Conservation (phyloP, 1,140 invertebrate species). For the Megalopta genalis region DNA sequence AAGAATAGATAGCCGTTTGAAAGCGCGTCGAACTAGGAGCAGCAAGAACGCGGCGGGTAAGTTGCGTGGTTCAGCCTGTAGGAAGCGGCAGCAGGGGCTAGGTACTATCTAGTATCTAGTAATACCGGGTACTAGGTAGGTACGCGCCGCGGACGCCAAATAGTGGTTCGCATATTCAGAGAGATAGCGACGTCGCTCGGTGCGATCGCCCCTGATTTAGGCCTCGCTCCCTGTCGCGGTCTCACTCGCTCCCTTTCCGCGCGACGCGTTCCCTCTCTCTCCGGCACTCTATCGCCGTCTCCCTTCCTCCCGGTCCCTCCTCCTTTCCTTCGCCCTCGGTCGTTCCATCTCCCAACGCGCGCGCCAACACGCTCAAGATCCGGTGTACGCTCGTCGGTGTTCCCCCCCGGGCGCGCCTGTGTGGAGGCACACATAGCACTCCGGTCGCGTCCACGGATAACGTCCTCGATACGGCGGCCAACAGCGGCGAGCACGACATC, state of each 20-base stretch:
- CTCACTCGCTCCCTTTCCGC: neutral
- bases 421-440: slow-evolving; percentile 36
- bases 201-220: slow-evolving; percentile 77
- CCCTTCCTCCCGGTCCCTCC: slow-evolving; percentile 39
- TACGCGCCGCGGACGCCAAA: slow-evolving; percentile 73
- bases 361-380: slow-evolving; percentile 30
- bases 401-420: slow-evolving; percentile 2
- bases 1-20: neutral
- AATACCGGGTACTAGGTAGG: slow-evolving; percentile 76
- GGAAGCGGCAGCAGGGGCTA: slow-evolving; percentile 61
- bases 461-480: slow-evolving; percentile 72
- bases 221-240: slow-evolving; percentile 51
- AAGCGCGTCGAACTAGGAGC: neutral
- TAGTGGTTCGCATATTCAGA: slow-evolving; percentile 79
- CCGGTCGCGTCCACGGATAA: slow-evolving; percentile 75
- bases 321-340: slow-evolving; percentile 52
- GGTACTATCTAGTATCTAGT: slow-evolving; percentile 76
- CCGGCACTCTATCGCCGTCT: slow-evolving; percentile 11
- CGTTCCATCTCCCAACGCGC: slow-evolving; percentile 60
- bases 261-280: neutral
- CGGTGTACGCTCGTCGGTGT: slow-evolving; percentile 2
- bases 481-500: slow-evolving; percentile 55
- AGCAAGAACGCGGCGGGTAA: slow-evolving; percentile 3
- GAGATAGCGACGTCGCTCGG: slow-evolving; percentile 74
- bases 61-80: slow-evolving; percentile 44